Conservation (phyloP, 2,888 invertebrate genomes). For the Anagyrus pseudococci region DNA sequence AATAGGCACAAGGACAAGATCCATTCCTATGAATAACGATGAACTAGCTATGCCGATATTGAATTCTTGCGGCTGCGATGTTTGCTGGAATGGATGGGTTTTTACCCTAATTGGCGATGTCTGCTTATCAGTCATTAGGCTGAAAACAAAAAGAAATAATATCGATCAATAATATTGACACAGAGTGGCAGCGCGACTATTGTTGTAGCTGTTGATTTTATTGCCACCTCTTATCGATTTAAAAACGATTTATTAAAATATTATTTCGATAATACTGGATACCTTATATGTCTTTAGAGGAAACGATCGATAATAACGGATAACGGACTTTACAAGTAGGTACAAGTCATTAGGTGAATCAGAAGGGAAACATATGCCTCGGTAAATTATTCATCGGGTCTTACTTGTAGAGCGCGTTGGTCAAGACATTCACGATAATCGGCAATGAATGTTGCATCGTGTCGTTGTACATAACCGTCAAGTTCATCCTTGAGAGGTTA, state of each 20-base stretch:
- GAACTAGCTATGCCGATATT: constrained; percentile 76
- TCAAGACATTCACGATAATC: constrained; percentile 74
- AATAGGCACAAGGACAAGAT: constrained; percentile 79
- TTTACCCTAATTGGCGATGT: constrained; percentile 68
- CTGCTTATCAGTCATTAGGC: constrained; percentile 10
- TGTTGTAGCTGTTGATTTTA: too few relatives aligned
- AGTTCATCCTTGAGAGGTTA: constrained; percentile 62
- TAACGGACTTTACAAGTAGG: too few relatives aligned
- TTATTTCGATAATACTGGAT: too few relatives aligned
- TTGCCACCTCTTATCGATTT: too few relatives aligned
- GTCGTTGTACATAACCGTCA: constrained; percentile 77
- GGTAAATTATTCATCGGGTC: constrained; percentile 36
- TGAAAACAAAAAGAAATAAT: too few relatives aligned
- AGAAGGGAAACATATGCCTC: too few relatives aligned
- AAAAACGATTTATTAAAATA: too few relatives aligned
- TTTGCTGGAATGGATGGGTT: constrained; percentile 76
- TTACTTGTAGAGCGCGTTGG: constrained; percentile 75
- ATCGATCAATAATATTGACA: not conserved
- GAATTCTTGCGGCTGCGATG: constrained; percentile 75
- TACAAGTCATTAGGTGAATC: constrained; percentile 6
- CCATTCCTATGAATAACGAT: constrained; percentile 81
- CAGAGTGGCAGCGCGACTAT: too few relatives aligned
- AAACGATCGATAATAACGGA: too few relatives aligned
- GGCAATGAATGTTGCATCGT: constrained; percentile 82
- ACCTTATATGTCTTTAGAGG: too few relatives aligned